These are phyloP conservation scores for Uria aalge DNA, from an alignment of 2,113 vertebrate species.

Conservation along the genomic window DNA sequence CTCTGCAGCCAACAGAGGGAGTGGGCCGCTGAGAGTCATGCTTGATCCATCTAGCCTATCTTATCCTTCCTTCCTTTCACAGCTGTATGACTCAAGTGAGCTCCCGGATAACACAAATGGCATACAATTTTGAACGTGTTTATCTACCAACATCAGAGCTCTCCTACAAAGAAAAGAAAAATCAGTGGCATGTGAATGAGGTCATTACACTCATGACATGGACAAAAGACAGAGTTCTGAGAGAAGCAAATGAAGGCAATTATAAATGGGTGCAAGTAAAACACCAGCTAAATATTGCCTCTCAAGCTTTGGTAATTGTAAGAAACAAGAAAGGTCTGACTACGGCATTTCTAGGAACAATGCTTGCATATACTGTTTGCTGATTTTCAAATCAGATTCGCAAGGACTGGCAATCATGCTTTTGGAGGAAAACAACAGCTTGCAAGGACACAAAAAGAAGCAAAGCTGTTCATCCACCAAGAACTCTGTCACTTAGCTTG, in stretches of 20 bases:
- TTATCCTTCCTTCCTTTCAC: background rate
- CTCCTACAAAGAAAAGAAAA: background rate
- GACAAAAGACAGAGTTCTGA: background rate
- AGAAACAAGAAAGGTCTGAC: background rate
- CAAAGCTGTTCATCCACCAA: background rate
- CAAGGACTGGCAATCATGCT: background rate
- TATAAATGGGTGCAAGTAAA: background rate
- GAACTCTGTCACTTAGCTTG: background rate
- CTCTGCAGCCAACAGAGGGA: background rate
- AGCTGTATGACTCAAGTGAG: background rate
- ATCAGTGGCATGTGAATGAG: background rate
- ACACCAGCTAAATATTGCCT: background rate
- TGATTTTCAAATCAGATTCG: background rate
- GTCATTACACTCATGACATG: background rate
- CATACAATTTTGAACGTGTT: rapidly evolving
- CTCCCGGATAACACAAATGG: background rate
- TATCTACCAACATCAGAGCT: background rate
- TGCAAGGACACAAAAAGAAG: background rate
- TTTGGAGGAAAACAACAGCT: background rate
- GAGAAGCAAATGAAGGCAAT: background rate
- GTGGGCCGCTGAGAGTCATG: background rate
- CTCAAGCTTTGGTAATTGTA: background rate
- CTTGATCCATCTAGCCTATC: background rate
- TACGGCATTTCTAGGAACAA: background rate
- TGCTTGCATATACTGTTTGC: background rate